Evolutionary conservation across 1,140 invertebrate species (phyloP).

Genomic region (Grapholita molesta): DNA sequence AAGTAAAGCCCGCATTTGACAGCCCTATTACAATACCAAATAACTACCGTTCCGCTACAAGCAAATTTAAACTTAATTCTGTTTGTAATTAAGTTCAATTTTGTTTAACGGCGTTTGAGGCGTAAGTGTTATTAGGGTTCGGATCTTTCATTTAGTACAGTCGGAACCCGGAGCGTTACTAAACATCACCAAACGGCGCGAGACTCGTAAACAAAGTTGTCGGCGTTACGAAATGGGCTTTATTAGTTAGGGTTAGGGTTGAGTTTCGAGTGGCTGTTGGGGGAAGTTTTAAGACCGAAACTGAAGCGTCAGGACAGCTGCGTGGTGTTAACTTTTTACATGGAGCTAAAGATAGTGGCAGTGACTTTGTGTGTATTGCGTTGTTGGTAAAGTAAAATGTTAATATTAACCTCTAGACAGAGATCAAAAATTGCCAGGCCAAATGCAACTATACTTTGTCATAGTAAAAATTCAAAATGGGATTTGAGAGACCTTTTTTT

Average conservation of each 20-base stretch:
- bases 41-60: not conserved
- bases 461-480: too few relatives aligned
- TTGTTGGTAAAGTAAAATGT: too few relatives aligned
- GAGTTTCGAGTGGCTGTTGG: not conserved
- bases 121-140: not conserved
- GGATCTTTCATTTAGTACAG: conserved; percentile 14
- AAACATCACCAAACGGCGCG: conserved; percentile 12
- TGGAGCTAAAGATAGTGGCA: conserved; percentile 16
- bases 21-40: not conserved
- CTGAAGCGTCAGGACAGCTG: conserved; percentile 39
- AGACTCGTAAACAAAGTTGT: conserved; percentile 5
- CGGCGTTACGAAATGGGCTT: not conserved
- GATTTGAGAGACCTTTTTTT: too few relatives aligned
- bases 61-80: not conserved
- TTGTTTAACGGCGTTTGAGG: not conserved
- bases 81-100: not conserved
- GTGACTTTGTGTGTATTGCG: not conserved
- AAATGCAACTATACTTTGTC: too few relatives aligned
- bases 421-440: too few relatives aligned
- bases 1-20: conserved; percentile 17
- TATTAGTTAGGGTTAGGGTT: not conserved
- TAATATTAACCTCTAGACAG: too few relatives aligned
- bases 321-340: conserved; percentile 24
- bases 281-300: conserved; percentile 36
- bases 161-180: conserved; percentile 15